phyloP scores from a whole-genome alignment of 2,113 vertebrate species.

The Chlamydotis undulata region DNA sequence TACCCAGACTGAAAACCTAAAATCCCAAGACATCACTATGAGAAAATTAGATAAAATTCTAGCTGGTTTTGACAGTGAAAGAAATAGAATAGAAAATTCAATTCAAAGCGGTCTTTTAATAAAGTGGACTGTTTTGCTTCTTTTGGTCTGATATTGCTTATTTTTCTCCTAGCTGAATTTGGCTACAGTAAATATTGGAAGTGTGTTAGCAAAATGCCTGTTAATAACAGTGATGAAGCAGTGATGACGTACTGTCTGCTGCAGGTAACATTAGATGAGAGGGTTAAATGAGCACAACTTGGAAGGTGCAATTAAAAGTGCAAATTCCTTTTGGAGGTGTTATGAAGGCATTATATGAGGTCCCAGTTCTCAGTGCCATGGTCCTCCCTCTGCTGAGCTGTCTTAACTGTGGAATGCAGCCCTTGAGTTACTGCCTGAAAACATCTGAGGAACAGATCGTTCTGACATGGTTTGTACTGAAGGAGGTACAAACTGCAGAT shows the following conservation, averaged over 20 bases:
- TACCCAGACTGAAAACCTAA: not conserved
- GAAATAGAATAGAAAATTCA: not conserved
- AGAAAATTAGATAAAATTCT: not conserved
- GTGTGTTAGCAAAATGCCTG: not conserved
- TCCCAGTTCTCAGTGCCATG: not conserved
- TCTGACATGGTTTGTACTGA: not conserved
- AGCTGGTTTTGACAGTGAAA: not conserved
- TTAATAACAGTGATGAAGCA: not conserved
- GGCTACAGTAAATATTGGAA: not conserved
- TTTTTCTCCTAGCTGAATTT: not conserved
- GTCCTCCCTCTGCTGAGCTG: not conserved
- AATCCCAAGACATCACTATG: not conserved
- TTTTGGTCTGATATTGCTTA: not conserved
- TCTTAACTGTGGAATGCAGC: not conserved
- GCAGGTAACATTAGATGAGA: not conserved
- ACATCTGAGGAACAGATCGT: not conserved
- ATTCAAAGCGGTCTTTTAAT: not conserved
- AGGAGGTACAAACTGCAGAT: not conserved
- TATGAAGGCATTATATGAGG: not conserved
- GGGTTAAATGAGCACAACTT: not conserved
- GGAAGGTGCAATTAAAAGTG: not conserved
- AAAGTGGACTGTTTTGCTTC: not conserved
- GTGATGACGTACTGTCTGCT: not conserved
- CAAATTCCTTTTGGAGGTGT: slow-evolving; percentile 21
- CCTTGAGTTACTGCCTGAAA: not conserved